These are phyloP conservation scores for Pectinophora gossypiella DNA, from an alignment of 1,140 invertebrate genomes.

Conservation along the genomic window DNA sequence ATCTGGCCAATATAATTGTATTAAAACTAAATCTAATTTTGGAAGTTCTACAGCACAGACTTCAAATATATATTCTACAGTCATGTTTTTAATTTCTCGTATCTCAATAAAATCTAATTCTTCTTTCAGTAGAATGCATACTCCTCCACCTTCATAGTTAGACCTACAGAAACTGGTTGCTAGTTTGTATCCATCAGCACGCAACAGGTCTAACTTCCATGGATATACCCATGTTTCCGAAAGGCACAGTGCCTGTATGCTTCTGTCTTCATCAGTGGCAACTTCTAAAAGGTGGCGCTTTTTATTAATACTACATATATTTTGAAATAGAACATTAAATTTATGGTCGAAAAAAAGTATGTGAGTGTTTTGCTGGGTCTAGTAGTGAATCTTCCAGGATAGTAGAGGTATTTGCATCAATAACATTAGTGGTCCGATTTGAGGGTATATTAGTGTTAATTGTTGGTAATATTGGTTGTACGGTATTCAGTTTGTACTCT, in stretches of 20 bases:
- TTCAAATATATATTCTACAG: conserved; percentile 1
- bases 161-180: background rate
- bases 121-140: background rate
- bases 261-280: background rate
- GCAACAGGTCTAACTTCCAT: background rate
- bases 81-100: background rate
- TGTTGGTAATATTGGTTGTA: too few relatives aligned
- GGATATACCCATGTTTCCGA: conserved; percentile 7
- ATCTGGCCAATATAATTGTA: conserved; percentile 4
- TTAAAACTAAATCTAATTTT: background rate
- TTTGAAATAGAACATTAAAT: too few relatives aligned
- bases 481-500: too few relatives aligned
- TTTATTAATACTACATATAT: conserved; percentile 8
- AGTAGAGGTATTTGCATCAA: too few relatives aligned
- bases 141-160: background rate
- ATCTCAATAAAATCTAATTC: background rate
- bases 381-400: too few relatives aligned
- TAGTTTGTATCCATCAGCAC: background rate
- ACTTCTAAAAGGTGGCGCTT: conserved; percentile 4
- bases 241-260: conserved; percentile 3
- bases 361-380: too few relatives aligned
- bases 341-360: too few relatives aligned
- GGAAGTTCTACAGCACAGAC: conserved; percentile 4
- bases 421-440: too few relatives aligned
- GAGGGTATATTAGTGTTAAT: too few relatives aligned